phyloP scores from a whole-genome alignment of 2,888 invertebrate species.

The Synergus gifuensis region DNA sequence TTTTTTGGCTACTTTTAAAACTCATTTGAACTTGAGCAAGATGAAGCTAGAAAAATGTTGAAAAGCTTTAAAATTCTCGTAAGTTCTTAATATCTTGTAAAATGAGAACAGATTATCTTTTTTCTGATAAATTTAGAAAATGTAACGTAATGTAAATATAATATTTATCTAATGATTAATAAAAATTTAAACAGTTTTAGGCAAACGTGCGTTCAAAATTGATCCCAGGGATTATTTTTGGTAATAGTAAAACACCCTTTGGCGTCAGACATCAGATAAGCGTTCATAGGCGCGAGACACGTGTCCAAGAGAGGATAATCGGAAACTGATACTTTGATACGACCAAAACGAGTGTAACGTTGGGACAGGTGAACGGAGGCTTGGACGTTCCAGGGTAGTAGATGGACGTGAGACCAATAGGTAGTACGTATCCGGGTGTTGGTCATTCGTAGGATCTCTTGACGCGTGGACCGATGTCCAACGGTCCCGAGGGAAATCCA shows the following conservation, averaged over 20 bases:
- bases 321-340: conserved; percentile 57
- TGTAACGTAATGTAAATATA: neutral
- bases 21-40: no score
- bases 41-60: no score
- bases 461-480: conserved; percentile 76
- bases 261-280: neutral
- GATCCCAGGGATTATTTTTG: neutral
- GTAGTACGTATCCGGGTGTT: conserved; percentile 65
- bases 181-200: conserved; percentile 23
- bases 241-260: neutral
- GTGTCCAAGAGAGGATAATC: conserved; percentile 53
- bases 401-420: conserved; percentile 63
- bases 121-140: neutral
- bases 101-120: no score
- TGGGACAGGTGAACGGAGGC: conserved; percentile 54
- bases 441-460: conserved; percentile 73
- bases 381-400: conserved; percentile 51
- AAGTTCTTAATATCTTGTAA: no score
- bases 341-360: conserved; percentile 53
- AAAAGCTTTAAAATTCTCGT: no score
- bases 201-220: neutral
- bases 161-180: neutral
- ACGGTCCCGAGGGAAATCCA: conserved; percentile 77
- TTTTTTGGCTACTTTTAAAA: no score
- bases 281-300: conserved; percentile 45